Percentiles rank a stretch among this genome's conserved stretches.
phyloP scores from a whole-genome alignment of 1,140 invertebrate genomes.

The Neodiprion lecontei region DNA sequence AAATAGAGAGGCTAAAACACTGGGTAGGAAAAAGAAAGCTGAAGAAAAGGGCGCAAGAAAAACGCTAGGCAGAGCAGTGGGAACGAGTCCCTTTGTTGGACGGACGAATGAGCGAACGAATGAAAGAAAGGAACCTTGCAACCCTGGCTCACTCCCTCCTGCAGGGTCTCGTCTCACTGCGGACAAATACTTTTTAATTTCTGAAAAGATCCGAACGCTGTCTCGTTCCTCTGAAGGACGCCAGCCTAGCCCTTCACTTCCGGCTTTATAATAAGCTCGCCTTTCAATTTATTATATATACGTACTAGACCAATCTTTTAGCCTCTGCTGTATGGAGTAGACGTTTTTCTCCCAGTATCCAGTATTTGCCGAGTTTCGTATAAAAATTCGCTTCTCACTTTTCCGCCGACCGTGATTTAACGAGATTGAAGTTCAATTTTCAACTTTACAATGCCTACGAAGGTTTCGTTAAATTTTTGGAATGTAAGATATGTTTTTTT shows the following conservation, averaged over 20 bases:
- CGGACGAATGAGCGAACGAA: not conserved
- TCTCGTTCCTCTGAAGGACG: not conserved
- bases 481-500: no score
- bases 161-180: not conserved
- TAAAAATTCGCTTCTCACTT: no score
- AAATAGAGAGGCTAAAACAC: not conserved
- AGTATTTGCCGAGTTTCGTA: no score
- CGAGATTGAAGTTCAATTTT: no score
- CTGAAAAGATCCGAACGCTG: not conserved
- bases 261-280: not conserved
- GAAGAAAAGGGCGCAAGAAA: no score
- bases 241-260: not conserved
- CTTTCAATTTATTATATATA: not conserved
- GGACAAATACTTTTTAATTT: not conserved
- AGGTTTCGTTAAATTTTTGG: no score
- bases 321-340: not conserved
- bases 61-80: not conserved
- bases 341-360: not conserved
- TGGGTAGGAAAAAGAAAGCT: not conserved
- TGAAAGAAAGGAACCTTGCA: not conserved
- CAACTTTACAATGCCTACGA: no score
- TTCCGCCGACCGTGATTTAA: no score
- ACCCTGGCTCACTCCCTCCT: not conserved
- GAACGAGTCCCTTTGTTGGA: not conserved
- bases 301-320: not conserved